Evolutionary conservation across 2,888 invertebrate genomes (phyloP).

Genomic region (Drosophila robusta): DNA sequence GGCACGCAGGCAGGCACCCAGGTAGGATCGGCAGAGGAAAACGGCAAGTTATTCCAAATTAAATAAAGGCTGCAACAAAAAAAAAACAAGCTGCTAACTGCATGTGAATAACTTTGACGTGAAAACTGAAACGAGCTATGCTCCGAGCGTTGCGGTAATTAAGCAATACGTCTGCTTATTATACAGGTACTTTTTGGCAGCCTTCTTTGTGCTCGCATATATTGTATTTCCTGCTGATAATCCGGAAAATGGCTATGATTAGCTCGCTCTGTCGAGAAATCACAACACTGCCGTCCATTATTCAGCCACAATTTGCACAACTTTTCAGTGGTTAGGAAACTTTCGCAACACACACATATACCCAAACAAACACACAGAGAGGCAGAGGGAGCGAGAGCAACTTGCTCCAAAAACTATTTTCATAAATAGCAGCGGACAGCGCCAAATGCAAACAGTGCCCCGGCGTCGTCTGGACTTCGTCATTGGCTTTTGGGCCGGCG

Average conservation of each 20-base stretch:
- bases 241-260: constrained; percentile 48
- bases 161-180: constrained; percentile 18
- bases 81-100: constrained; percentile 9
- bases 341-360: constrained; percentile 47
- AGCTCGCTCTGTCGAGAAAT: constrained; percentile 62
- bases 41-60: constrained; percentile 14
- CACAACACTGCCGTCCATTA: constrained; percentile 65
- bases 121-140: constrained; percentile 25
- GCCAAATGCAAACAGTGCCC: constrained; percentile 57
- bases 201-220: constrained; percentile 17
- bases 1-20: background rate
- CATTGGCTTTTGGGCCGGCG: constrained; percentile 41
- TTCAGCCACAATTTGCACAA: constrained; percentile 75
- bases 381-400: constrained; percentile 17
- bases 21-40: constrained; percentile 4
- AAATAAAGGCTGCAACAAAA: constrained; percentile 3
- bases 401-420: constrained; percentile 71
- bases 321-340: constrained; percentile 75
- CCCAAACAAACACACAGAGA: constrained; percentile 5
- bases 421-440: constrained; percentile 72
- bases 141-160: constrained; percentile 44
- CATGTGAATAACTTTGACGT: constrained; percentile 46
- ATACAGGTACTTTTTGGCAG: background rate
- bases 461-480: constrained; percentile 63
- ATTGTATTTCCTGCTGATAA: constrained; percentile 32